Conservation (phyloP, 1,140 invertebrate species). For the Tenebrio molitor region DNA sequence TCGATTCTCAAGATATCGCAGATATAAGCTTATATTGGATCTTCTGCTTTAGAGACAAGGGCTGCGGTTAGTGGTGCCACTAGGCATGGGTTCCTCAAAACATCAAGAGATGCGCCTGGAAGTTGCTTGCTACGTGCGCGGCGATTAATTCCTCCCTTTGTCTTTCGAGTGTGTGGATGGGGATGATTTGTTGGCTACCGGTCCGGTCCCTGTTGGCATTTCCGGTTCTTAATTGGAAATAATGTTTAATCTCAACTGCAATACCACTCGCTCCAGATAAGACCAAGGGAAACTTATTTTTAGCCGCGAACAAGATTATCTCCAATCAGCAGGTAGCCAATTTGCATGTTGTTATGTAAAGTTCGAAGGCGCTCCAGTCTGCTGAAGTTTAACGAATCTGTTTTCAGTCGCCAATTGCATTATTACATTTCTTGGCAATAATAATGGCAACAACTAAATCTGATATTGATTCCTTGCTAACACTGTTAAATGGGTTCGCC, state of each 20-base stretch:
- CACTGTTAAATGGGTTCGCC: background rate
- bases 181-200: no score
- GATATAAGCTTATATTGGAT: background rate
- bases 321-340: background rate
- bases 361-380: background rate
- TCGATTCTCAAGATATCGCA: conserved; percentile 19
- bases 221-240: no score
- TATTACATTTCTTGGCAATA: background rate
- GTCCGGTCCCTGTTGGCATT: no score
- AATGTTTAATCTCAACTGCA: no score
- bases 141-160: background rate
- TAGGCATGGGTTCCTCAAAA: background rate
- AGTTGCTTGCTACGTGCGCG: background rate
- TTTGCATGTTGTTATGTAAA: background rate
- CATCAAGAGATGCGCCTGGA: background rate
- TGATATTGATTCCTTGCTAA: background rate
- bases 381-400: conserved; percentile 1
- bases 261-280: background rate
- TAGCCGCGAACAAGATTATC: background rate
- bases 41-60: background rate
- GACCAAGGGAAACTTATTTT: background rate
- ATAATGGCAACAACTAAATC: background rate
- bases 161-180: no score
- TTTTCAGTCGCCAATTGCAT: background rate
- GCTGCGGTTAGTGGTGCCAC: conserved; percentile 1